phyloP scores from a whole-genome alignment of 1,140 invertebrate species.

The Elymnias hypermnestra region DNA sequence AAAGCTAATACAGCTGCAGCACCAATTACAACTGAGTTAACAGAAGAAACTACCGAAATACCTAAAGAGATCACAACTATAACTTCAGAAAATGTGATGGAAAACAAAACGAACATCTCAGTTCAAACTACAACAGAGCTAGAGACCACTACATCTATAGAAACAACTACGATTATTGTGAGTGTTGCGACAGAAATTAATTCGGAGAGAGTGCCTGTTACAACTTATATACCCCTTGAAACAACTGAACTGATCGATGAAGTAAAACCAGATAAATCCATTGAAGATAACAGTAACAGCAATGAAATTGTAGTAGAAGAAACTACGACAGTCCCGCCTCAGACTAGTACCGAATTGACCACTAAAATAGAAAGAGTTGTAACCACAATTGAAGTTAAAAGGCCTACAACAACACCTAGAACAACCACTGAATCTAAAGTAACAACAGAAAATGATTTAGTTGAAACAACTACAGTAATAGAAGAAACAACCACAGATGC shows the following conservation, averaged over 20 bases:
- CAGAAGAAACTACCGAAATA: conserved; percentile 23
- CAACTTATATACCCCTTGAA: conserved; percentile 13
- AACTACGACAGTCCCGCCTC: conserved; percentile 9
- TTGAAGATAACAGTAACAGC: conserved; percentile 48
- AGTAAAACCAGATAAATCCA: conserved; percentile 33
- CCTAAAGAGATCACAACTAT: conserved; percentile 18
- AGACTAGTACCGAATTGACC: conserved; percentile 15
- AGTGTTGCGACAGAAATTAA: conserved; percentile 46
- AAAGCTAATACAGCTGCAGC: neutral
- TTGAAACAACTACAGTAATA: conserved; percentile 27
- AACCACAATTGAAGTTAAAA: conserved; percentile 19
- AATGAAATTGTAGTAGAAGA: conserved; percentile 47
- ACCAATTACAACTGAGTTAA: conserved; percentile 7
- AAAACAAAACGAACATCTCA: conserved; percentile 11
- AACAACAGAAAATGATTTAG: conserved; percentile 19
- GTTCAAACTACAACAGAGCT: conserved; percentile 20
- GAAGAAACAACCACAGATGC: conserved; percentile 18
- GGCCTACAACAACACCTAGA: conserved; percentile 20
- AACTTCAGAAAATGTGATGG: conserved; percentile 9
- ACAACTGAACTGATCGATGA: conserved; percentile 14
- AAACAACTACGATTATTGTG: conserved; percentile 43
- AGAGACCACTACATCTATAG: conserved; percentile 15
- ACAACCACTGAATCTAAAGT: conserved; percentile 28
- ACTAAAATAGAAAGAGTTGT: conserved; percentile 13
- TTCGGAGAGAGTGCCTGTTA: conserved; percentile 34